Conservation (phyloP, 2,888 invertebrate species). For the Margaritifera margaritifera region DNA sequence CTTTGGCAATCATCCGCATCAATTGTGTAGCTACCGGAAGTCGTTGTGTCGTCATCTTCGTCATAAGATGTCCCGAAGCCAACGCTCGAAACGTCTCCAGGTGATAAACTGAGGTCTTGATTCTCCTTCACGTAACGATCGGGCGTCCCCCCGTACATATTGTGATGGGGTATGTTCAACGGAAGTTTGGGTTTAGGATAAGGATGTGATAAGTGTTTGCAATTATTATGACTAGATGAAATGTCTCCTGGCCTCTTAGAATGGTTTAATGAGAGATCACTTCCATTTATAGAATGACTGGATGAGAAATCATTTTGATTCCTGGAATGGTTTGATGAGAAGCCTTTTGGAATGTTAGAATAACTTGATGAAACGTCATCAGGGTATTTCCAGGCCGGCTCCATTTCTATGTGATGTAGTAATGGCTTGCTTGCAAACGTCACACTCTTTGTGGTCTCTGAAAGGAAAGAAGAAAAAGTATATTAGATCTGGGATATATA, state of each 20-base stretch:
- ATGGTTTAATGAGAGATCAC: constrained; percentile 1
- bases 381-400: constrained; percentile 23
- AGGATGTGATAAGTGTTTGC: constrained; percentile 3
- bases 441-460: constrained; percentile 43
- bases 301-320: neutral
- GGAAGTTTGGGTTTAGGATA: neutral
- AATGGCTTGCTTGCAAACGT: constrained; percentile 38
- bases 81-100: constrained; percentile 17
- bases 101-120: constrained; percentile 19
- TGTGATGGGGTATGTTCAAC: neutral
- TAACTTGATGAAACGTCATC: constrained; percentile 16
- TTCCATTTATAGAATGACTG: neutral
- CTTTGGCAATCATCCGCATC: constrained; percentile 40
- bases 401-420: constrained; percentile 30
- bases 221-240: constrained; percentile 10
- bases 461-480: constrained; percentile 5
- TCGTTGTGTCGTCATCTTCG: constrained; percentile 42
- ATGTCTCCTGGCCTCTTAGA: constrained; percentile 14
- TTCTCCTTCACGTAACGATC: constrained; percentile 3
- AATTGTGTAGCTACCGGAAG: constrained; percentile 41
- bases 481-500: too few species aligned
- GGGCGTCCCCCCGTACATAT: neutral
- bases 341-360: constrained; percentile 12
- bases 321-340: constrained; percentile 10
- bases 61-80: constrained; percentile 34